Base-by-base conservation (phyloP, 2,797 vertebrate species). In the Psittacula echo region DNA sequence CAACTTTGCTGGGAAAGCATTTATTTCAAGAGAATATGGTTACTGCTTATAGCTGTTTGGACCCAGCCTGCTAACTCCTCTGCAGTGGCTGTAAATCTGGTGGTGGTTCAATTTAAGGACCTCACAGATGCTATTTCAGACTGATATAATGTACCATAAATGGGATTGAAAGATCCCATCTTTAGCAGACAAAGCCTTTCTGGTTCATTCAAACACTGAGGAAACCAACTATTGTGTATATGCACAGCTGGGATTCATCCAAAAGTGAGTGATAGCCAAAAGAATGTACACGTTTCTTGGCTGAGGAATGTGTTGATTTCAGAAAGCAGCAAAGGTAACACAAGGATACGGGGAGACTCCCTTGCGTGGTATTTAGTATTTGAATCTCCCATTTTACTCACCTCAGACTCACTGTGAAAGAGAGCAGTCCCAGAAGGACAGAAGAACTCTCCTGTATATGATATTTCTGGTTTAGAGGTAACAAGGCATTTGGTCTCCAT, bases 11-110 rank as follows among this genome's bases (percentile, higher is more conserved):
- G 87, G 94, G 83, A 77, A 97, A 96, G 96, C 77, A 85, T 89
- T 64, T 96, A 96, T 94, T 96, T 97, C 95, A 95, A 82, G 80
- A 83, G 87, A 27, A 39, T 73, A 93, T 61, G 71, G 64, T 95
- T 95, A 94, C 45, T 77, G 87, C 81, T 89, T 83, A 64, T 48
- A 91, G 86, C 75, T 83, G 72, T 95, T 84, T 77, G 93, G 90
- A 96, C 93, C 96, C 96, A 97, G 87, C 81, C 90, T 94, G 74
- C 96, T 92, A 93, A 94, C 81, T 90, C 87, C 87, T 92, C 87
- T 92, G 64, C 7, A 39, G 85, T 79, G 85, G 75, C 87, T 91
- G 81, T 97, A 97, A 97, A 97, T 97, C 91, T 96, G 82, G 62
- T 56, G 81, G 87, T 64, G 64, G 65, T 70, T 85, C 74, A 84